phyloP scores from a whole-genome alignment of 2,113 vertebrate species.

The Anarhynchus alexandrinus region DNA sequence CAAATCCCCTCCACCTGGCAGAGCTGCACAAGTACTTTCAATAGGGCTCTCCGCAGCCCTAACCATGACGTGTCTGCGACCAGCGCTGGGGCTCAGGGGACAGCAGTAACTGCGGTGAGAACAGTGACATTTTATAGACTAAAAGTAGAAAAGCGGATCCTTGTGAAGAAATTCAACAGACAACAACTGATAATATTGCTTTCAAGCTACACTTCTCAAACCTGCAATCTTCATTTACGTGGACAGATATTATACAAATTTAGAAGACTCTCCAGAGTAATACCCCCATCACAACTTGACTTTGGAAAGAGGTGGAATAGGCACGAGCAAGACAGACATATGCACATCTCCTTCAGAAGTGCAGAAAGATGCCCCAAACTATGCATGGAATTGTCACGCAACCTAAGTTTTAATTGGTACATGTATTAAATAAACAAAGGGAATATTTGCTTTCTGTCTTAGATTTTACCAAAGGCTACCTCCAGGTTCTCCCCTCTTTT shows the following conservation, averaged over 20 bases:
- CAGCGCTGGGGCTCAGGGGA: fast-evolving
- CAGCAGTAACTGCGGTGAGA: background rate
- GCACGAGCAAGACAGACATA: background rate
- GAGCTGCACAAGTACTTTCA: background rate
- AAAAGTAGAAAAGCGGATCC: background rate
- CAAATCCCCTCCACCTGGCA: fast-evolving
- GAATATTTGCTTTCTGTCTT: background rate
- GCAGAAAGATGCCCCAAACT: background rate
- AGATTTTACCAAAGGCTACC: background rate
- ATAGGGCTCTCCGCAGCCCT: background rate
- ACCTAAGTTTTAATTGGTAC: background rate
- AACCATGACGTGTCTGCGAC: fast-evolving
- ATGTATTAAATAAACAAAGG: background rate
- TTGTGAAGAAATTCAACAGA: background rate
- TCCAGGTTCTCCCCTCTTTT: background rate
- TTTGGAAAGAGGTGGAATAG: background rate
- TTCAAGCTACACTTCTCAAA: background rate
- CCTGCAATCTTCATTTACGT: background rate
- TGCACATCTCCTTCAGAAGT: fast-evolving
- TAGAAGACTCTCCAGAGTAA: background rate
- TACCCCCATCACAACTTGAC: background rate
- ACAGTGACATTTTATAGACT: background rate
- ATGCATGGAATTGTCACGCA: background rate
- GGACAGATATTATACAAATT: background rate
- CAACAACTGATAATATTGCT: background rate